Percentiles rank a stretch among this genome's conserved stretches.
Conservation (phyloP, 2,888 invertebrate species). For the Deilephila elpenor region DNA sequence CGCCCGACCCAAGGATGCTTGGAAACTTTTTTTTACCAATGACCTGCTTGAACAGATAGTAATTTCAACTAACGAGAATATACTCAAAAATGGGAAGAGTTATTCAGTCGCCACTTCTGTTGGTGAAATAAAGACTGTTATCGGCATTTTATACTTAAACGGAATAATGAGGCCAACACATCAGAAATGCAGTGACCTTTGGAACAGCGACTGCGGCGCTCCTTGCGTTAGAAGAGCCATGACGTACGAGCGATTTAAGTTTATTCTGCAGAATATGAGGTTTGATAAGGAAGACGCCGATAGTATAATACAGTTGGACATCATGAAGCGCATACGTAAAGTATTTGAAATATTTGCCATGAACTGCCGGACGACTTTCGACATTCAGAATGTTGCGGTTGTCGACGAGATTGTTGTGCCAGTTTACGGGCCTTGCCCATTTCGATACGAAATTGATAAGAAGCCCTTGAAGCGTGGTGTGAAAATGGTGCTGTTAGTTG, state of each 20-base stretch:
- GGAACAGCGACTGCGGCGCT: conserved; percentile 68
- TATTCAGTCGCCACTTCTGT: conserved; percentile 53
- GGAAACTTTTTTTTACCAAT: conserved; percentile 74
- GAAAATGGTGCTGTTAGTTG: conserved; percentile 72
- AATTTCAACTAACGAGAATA: conserved; percentile 70
- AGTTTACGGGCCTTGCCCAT: conserved; percentile 75
- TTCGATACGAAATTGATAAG: conserved; percentile 70
- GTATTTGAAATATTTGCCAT: conserved; percentile 77
- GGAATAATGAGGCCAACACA: conserved; percentile 75
- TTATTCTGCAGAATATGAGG: conserved; percentile 67
- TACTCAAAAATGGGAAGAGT: conserved; percentile 52
- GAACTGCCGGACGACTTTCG: conserved; percentile 72
- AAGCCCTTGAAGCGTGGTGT: conserved; percentile 70
- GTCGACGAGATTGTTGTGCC: conserved; percentile 77
- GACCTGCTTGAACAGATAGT: conserved; percentile 74
- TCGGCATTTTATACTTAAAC: conserved; percentile 75
- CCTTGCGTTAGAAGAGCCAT: conserved; percentile 66
- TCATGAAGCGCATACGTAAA: conserved; percentile 74
- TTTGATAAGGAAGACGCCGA: conserved; percentile 64
- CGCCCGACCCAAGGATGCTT: conserved; percentile 66
- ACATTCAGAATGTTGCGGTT: conserved; percentile 63
- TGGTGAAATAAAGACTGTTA: conserved; percentile 70
- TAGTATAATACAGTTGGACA: conserved; percentile 62
- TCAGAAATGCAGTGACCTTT: conserved; percentile 70
- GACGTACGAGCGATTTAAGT: conserved; percentile 70